Base-by-base conservation (phyloP, 53 echinoderm and acorn worm genomes). In the Pentamera pediparva region DNA sequence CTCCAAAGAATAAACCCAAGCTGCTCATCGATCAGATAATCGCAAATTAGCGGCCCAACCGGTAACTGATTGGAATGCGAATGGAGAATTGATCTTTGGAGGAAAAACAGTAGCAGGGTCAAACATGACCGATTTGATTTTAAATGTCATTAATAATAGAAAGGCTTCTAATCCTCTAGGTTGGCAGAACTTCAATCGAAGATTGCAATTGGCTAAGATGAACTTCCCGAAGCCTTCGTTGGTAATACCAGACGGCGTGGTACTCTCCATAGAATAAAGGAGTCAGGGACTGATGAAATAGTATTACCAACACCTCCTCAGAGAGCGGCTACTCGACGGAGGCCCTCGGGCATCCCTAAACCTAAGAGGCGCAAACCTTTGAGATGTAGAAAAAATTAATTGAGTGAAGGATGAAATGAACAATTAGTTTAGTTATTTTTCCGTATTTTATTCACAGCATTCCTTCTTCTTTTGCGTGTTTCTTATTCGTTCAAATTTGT, bases 221-320 rank as follows among this genome's bases (percentile, higher is more conserved):
- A n/a, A 32, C 39, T 79, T 28, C 81, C 86, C 0, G 81, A 80
- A 80, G 64, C 74, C 48, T 80, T 75, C 33, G 17, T 85, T 22
- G 55, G 65, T 22, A 80, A 85, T 81, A 15, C 33, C 30, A 62
- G 58, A 41, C 61, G 81, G 4, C 76, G 81, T 39, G 19, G 24
- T n/a, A 21, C 70, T 35, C 40, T 86, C 27, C 71, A 75, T 30
- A 21, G 80, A 39, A 55, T 79, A 24, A 85, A 85, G 47, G 18
- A 56, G 31, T 76, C 76, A 18, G 62, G 33, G 9, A 12, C 54
- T 26, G 54, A 26, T 1, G 54, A 26, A 0, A 61, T 32, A 32
- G 15, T 30, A 61, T 35, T 62, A 35, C 63, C 35, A 19, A 62
- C 63, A 18, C 39, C 35, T 18, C 63, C 63, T 34, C 19, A 35